These are phyloP conservation scores for Pachypsylla venusta DNA, from an alignment of 1,140 invertebrate genomes.

Conservation along the genomic window DNA sequence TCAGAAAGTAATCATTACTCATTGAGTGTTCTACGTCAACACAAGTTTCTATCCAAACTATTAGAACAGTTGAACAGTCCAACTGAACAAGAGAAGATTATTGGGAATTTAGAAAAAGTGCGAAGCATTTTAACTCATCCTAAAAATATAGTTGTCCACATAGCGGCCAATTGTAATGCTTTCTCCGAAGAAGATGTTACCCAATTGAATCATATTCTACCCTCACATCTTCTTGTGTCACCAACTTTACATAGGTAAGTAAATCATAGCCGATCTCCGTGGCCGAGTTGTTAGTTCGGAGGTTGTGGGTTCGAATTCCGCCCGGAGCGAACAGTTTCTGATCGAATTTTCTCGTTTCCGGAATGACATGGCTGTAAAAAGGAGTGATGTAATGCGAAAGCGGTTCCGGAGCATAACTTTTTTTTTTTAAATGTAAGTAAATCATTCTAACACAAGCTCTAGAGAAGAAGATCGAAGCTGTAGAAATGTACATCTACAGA, in stretches of 20 bases:
- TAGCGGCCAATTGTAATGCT: conserved; percentile 44
- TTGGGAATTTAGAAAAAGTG: conserved; percentile 44
- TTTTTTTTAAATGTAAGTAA: too few relatives aligned
- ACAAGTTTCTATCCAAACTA: conserved; percentile 54
- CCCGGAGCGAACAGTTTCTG: too few relatives aligned
- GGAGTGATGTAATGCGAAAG: too few relatives aligned
- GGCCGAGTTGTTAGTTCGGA: too few relatives aligned
- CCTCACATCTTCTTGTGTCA: neutral
- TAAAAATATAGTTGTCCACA: conserved; percentile 46
- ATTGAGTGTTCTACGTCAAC: conserved; percentile 53
- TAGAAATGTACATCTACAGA: too few relatives aligned
- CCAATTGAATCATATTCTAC: conserved; percentile 39
- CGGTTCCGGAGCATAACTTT: too few relatives aligned
- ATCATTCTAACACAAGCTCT: too few relatives aligned
- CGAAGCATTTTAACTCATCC: conserved; percentile 41
- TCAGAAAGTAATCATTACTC: conserved; percentile 56
- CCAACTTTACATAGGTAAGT: neutral
- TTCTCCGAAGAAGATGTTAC: conserved; percentile 32
- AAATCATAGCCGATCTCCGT: too few relatives aligned
- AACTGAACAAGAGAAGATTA: conserved; percentile 36
- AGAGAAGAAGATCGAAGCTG: too few relatives aligned
- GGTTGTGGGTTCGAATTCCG: too few relatives aligned
- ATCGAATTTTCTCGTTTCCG: too few relatives aligned
- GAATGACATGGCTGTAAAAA: too few relatives aligned
- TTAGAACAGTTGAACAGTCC: conserved; percentile 38